A percentile compares a stretch with the other conserved stretches of the same genome.
Conservation (phyloP, 2,113 vertebrate genomes). For the Lophotis ruficrista region DNA sequence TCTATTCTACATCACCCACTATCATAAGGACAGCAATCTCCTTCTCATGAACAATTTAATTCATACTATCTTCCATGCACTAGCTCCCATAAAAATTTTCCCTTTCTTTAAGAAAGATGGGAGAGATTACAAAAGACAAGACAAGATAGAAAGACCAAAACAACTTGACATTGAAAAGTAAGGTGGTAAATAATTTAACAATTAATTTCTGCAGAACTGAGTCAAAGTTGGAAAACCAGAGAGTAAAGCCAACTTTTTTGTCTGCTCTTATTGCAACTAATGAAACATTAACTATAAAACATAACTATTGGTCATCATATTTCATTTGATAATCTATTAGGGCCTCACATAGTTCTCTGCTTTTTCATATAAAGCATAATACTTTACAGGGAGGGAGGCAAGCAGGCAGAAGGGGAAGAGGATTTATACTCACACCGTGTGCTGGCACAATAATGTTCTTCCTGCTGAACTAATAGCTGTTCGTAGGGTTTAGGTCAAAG, state of each 20-base stretch:
- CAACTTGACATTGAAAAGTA: not conserved
- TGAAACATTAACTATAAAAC: conserved; percentile 42
- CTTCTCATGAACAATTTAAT: not conserved
- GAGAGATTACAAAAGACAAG: not conserved
- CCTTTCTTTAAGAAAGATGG: not conserved
- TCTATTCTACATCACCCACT: not conserved
- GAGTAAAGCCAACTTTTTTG: not conserved
- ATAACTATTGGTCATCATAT: conserved; percentile 34
- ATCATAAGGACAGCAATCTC: not conserved
- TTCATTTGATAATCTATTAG: conserved; percentile 57
- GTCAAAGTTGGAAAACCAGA: not conserved
- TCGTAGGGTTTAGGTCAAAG: conserved; percentile 64
- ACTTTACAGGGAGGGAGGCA: not conserved
- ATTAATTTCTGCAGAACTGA: not conserved
- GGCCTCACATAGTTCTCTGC: conserved; percentile 23
- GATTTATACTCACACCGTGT: conserved; percentile 60
- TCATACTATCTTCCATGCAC: not conserved
- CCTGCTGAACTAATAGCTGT: conserved; percentile 62
- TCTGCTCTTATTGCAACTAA: conserved; percentile 12
- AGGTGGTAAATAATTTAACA: not conserved
- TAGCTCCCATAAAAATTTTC: not conserved
- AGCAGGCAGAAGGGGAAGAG: conserved; percentile 12
- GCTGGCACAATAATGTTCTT: conserved; percentile 59
- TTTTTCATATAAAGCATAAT: conserved; percentile 48
- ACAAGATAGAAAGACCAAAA: not conserved